Conservation (phyloP, 2,888 invertebrate species). For the Eulithis prunata region DNA sequence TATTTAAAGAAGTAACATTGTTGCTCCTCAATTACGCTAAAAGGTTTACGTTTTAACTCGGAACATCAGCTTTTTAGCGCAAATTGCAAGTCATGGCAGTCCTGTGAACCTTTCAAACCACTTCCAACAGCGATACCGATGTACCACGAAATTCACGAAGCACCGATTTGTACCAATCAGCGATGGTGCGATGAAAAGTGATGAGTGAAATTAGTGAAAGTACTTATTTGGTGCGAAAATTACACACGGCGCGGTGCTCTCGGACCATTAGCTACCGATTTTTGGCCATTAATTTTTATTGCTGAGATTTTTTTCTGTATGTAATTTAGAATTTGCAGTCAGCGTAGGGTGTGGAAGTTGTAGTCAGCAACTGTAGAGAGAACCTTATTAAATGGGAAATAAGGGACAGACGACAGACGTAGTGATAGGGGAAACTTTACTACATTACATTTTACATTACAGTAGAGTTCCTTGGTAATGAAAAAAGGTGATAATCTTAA, state of each 20-base stretch:
- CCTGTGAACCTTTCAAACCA: conserved; percentile 52
- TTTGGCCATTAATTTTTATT: conserved; percentile 2
- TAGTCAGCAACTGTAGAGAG: too few species aligned
- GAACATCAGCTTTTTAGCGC: too few species aligned
- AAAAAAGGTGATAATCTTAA: too few species aligned
- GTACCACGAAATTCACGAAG: conserved; percentile 26
- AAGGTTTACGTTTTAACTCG: conserved; percentile 32
- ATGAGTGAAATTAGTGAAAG: conserved; percentile 36
- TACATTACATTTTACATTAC: too few species aligned
- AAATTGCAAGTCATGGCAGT: conserved; percentile 44
- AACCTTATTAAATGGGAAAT: too few species aligned
- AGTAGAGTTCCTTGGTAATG: too few species aligned
- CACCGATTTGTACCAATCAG: conserved; percentile 38
- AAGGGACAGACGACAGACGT: too few species aligned
- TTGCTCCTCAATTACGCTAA: conserved; percentile 44
- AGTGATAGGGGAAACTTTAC: too few species aligned
- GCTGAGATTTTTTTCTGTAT: not conserved
- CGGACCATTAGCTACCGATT: conserved; percentile 1
- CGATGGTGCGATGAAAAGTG: conserved; percentile 37
- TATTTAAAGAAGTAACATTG: not conserved
- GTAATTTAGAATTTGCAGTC: too few species aligned
- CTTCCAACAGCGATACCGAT: conserved; percentile 17
- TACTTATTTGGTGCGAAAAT: conserved; percentile 33
- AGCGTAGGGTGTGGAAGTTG: too few species aligned
- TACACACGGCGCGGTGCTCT: conserved; percentile 15